Percentiles rank a stretch among this genome's conserved stretches.
Conservation (phyloP, 2,888 invertebrate genomes). For the Cabera pusaria region DNA sequence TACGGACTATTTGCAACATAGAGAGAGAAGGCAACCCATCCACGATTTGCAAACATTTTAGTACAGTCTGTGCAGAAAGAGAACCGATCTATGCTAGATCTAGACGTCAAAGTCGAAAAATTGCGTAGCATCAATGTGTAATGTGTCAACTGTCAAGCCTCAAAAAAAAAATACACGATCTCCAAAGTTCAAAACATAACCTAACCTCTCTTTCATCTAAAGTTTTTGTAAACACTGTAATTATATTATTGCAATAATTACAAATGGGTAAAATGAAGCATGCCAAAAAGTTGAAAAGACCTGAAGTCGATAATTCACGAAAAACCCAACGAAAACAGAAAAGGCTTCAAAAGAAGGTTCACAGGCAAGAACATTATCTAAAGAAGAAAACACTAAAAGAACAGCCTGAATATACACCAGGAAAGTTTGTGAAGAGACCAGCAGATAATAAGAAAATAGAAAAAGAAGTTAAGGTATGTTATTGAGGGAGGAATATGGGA, state of each 20-base stretch:
- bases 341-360: constrained; percentile 86
- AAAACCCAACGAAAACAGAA: constrained; percentile 90
- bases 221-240: too few relatives aligned
- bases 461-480: constrained; percentile 44
- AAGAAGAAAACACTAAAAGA: constrained; percentile 55
- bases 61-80: too few relatives aligned
- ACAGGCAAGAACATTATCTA: constrained; percentile 65
- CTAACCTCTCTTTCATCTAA: constrained; percentile 5
- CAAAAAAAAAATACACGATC: too few relatives aligned
- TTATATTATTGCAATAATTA: too few relatives aligned
- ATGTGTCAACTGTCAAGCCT: too few relatives aligned
- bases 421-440: constrained; percentile 65
- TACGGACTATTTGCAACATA: too few relatives aligned
- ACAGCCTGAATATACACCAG: constrained; percentile 44
- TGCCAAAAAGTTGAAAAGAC: constrained; percentile 42
- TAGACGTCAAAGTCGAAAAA: too few relatives aligned
- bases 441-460: constrained; percentile 39
- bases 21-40: too few relatives aligned
- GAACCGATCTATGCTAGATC: too few relatives aligned
- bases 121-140: too few relatives aligned
- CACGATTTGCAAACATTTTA: too few relatives aligned
- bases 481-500: too few relatives aligned
- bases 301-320: constrained; percentile 70
- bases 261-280: constrained; percentile 37
- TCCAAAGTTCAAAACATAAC: constrained; percentile 10